phyloP scores from a whole-genome alignment of 2,797 vertebrate species.

The Gadopsis marmoratus region DNA sequence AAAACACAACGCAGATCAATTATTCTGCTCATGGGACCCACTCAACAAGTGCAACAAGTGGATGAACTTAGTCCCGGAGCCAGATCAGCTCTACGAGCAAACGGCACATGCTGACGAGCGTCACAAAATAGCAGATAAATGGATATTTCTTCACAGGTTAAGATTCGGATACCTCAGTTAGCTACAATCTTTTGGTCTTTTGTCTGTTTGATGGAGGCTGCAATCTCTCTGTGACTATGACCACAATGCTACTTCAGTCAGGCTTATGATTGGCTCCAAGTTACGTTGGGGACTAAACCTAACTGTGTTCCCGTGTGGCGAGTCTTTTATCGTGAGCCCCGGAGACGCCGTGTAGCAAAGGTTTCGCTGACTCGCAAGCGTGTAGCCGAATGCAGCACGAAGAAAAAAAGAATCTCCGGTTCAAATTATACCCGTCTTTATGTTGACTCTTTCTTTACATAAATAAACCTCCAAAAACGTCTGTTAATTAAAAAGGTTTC shows the following conservation, averaged over 20 bases:
- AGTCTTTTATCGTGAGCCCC: background rate
- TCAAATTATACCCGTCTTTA: background rate
- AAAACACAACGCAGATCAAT: too few species aligned
- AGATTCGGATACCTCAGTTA: background rate
- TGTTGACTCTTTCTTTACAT: background rate
- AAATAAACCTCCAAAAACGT: background rate
- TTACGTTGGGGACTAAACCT: background rate
- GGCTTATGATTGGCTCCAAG: background rate
- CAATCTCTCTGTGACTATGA: too few species aligned
- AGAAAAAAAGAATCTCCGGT: too few species aligned
- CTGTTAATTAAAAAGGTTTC: constrained; percentile 5
- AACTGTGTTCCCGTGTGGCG: background rate
- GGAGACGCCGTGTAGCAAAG: background rate
- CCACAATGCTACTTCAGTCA: too few species aligned
- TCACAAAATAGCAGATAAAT: background rate
- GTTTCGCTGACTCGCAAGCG: too few species aligned
- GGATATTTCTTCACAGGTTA: background rate
- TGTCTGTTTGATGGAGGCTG: background rate
- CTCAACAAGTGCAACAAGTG: too few species aligned
- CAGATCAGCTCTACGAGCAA: too few species aligned
- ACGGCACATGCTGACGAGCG: too few species aligned
- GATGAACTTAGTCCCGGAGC: too few species aligned
- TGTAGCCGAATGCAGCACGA: too few species aligned
- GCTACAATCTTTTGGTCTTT: background rate
- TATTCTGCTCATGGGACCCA: too few species aligned